Percentiles rank a stretch among this genome's conserved stretches.
Evolutionary conservation across 2,797 vertebrate genomes (phyloP).

Genomic region (Dendrocincla fuliginosa): DNA sequence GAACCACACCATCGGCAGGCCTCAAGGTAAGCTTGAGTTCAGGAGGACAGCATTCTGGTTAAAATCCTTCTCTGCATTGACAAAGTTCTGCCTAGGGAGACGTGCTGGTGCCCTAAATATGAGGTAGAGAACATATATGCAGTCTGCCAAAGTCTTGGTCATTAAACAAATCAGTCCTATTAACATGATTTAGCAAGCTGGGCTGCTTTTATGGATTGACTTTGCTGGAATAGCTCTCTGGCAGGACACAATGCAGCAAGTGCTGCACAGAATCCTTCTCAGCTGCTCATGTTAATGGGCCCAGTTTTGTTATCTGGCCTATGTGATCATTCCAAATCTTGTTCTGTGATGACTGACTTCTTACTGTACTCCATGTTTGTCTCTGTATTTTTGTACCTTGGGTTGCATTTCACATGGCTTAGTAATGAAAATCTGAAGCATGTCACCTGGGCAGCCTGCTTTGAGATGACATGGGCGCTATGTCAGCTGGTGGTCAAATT

Average conservation of each 20-base stretch:
- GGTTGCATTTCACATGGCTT: not conserved
- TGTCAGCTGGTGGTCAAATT: not conserved
- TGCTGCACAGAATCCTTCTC: accelerated
- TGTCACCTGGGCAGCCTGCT: not conserved
- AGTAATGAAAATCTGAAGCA: not conserved
- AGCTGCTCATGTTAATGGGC: not conserved
- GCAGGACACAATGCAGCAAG: not conserved
- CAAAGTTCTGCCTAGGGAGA: not conserved
- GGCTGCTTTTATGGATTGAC: not conserved
- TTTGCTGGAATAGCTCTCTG: not conserved
- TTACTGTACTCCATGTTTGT: accelerated
- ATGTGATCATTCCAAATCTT: not conserved
- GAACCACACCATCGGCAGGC: conserved; percentile 54
- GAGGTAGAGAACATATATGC: not conserved
- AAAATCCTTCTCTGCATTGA: not conserved
- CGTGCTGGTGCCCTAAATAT: not conserved
- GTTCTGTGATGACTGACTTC: not conserved
- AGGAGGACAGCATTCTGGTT: not conserved
- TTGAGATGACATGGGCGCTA: not conserved
- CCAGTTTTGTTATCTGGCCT: not conserved
- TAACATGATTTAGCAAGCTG: not conserved
- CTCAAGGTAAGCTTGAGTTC: conserved; percentile 72
- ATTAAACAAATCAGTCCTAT: not conserved
- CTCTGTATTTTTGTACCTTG: not conserved
- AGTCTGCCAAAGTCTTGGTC: not conserved